A percentile compares a stretch with the other conserved stretches of the same genome.
These are phyloP conservation scores for Sander vitreus DNA, from an alignment of 2,113 vertebrate species.

Conservation along the genomic window DNA sequence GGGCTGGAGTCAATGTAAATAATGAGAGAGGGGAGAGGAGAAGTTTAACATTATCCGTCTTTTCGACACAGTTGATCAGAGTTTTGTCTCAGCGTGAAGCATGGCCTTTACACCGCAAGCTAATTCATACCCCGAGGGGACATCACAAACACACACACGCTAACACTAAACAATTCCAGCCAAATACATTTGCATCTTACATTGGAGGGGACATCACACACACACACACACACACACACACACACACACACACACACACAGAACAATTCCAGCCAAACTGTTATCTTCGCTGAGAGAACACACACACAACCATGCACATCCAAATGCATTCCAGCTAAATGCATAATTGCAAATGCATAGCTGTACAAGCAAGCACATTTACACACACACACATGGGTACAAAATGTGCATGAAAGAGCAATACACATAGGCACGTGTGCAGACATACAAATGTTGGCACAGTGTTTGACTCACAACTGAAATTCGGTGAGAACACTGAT, in stretches of 20 bases:
- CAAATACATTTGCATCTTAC: neutral
- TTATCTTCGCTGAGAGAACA: neutral
- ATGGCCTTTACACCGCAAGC: slow-evolving; percentile 59
- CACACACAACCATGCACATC: slow-evolving; percentile 1
- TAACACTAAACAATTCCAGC: neutral
- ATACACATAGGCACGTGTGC: neutral
- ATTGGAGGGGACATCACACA: no score
- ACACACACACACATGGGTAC: neutral
- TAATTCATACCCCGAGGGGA: slow-evolving; percentile 60
- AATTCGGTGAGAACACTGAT: no score
- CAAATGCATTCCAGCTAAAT: slow-evolving; percentile 21
- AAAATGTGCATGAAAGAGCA: slow-evolving; percentile 24
- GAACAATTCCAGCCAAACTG: neutral
- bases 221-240: no score
- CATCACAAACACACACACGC: slow-evolving; percentile 20
- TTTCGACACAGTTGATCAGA: slow-evolving; percentile 74
- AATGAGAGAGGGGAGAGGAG: slow-evolving; percentile 44
- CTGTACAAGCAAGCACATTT: no score
- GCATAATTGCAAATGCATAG: slow-evolving; percentile 18
- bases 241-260: slow-evolving; percentile 17
- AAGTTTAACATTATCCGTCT: slow-evolving; percentile 58
- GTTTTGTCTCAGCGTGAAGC: slow-evolving; percentile 65
- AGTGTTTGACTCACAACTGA: no score
- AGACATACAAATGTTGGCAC: neutral
- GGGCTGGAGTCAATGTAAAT: slow-evolving; percentile 39